Evolutionary conservation across 2,797 vertebrate species (phyloP), one percentile per base, ranked within the genome.

Genomic region (Megalops cyprinoides): DNA sequence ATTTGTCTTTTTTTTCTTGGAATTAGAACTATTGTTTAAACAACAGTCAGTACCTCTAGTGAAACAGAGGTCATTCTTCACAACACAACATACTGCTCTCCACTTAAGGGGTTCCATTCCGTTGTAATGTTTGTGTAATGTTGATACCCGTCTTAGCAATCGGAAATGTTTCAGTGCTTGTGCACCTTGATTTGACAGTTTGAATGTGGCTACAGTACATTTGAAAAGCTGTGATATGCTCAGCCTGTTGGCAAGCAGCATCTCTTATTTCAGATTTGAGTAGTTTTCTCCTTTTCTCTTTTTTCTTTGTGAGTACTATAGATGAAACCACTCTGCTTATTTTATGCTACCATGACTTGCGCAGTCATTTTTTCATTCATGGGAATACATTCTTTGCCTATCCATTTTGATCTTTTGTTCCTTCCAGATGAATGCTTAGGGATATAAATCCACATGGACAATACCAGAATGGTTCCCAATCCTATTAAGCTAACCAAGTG

Each of bases 401-500:
- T 60, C 12, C 18, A 5, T 34, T 67, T 34, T 14, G 14, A 14
- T 67, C 34, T 69, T 69, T 42, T 7, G 39, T 69, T 69, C 34
- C 34, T 39, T 18, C 37, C 65, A 69, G 65, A 42, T 69, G 65
- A 23, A 37, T 39, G 37, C 3, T 65, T 65, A 12, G 28, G 31
- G 14, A 34, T n/a, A 25, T 46, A 10, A 51, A 76, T 34, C 31
- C 71, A 74, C 12, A 42, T 14, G 39, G 6, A 4, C 6, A 46
- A 46, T 25, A n/a, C 18, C 1, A 14, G 1, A 51, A 0, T 34
- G 28, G 23, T 51, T 77, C 39, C 4, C 37, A 77, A 39, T 25
- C 76, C 34, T n/a, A 44, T 39, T 28, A 77, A 42, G 23, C 20
- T n/a, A 77, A 44, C 37, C 76, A 25, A 76, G 28, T 53, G 49